Percentiles rank a stretch among this genome's conserved stretches.
Conservation (phyloP, 2,113 vertebrate genomes). For the Ameiurus melas region DNA sequence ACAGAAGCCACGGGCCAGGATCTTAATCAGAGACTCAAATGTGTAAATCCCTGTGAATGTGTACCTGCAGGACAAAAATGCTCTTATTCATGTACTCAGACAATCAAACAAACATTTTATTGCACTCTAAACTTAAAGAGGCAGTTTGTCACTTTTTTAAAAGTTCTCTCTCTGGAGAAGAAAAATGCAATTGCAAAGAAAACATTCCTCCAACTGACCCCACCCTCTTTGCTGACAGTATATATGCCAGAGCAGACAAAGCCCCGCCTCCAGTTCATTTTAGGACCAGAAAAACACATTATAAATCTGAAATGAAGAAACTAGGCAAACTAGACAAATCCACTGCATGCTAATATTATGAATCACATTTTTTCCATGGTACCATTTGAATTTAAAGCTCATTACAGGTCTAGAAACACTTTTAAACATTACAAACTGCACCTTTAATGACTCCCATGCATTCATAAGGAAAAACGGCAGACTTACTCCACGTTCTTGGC, state of each 20-base stretch:
- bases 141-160: neutral
- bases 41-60: conserved; percentile 99
- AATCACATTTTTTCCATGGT: neutral
- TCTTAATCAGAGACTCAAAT: conserved; percentile 98
- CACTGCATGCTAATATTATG: neutral
- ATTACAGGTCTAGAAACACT: neutral
- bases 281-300: neutral
- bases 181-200: neutral
- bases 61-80: conserved; percentile 77
- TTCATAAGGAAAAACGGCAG: neutral
- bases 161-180: neutral
- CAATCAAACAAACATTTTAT: neutral
- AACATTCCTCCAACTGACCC: neutral
- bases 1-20: conserved; percentile 96
- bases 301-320: neutral
- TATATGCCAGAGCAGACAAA: neutral
- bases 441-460: neutral
- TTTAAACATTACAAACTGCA: neutral
- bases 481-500: conserved; percentile 99
- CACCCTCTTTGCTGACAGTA: neutral
- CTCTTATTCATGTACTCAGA: neutral
- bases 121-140: neutral
- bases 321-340: neutral
- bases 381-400: neutral
- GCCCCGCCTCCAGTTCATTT: neutral